Evolutionary conservation across 2,113 vertebrate species (phyloP).

Genomic region (Nannobrachium achirus): DNA sequence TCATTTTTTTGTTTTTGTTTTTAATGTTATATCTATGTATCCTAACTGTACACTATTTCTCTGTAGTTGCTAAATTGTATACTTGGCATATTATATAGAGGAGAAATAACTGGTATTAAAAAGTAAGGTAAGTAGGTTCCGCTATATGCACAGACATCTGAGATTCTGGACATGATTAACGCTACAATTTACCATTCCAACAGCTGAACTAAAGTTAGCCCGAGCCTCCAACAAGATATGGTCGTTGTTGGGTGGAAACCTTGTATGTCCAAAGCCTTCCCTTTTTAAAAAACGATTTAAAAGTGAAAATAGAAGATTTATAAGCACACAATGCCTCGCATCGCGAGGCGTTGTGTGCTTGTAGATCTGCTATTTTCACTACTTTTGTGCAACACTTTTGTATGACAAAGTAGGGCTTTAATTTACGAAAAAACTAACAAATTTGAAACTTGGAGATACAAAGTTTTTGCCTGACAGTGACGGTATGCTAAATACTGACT

Average conservation of each 20-base stretch:
- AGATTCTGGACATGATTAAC: conserved; percentile 42
- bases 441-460: too few relatives aligned
- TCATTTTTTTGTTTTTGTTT: conserved; percentile 23
- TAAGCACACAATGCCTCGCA: too few relatives aligned
- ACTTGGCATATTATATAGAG: conserved; percentile 47
- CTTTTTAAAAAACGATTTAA: too few relatives aligned
- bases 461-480: too few relatives aligned
- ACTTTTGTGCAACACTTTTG: too few relatives aligned
- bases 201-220: conserved; percentile 66
- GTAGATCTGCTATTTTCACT: too few relatives aligned
- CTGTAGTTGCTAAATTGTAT: conserved; percentile 55
- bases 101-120: conserved; percentile 28
- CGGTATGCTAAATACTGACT: conserved; percentile 38
- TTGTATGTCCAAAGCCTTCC: too few relatives aligned
- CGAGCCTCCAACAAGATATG: conserved; percentile 49
- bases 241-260: too few relatives aligned
- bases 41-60: conserved; percentile 56
- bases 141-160: conserved; percentile 52
- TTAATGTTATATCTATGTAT: conserved; percentile 53
- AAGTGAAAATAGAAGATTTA: too few relatives aligned
- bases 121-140: conserved; percentile 39
- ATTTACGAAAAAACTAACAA: too few relatives aligned
- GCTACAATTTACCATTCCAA: conserved; percentile 49
- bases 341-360: too few relatives aligned
- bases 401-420: too few relatives aligned